These are phyloP conservation scores for Argentina silus DNA, from an alignment of 2,797 vertebrate genomes.

Conservation along the genomic window DNA sequence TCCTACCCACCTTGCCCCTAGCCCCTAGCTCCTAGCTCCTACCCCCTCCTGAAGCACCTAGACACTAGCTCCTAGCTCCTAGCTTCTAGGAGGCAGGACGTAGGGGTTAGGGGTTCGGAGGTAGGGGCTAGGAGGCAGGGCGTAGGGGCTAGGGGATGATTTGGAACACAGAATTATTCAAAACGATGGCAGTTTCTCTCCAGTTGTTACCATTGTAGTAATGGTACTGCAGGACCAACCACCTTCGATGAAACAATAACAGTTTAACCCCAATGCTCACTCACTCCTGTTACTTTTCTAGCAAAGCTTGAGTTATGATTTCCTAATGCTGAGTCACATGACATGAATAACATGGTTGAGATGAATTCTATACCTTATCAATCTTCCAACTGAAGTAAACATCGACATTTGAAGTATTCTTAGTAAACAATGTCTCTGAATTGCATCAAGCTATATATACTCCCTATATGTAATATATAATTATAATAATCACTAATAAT, in stretches of 20 bases:
- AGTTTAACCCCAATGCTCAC: not conserved
- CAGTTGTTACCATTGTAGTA: not conserved
- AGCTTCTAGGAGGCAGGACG: no score
- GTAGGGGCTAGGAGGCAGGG: no score
- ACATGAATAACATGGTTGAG: conserved; percentile 71
- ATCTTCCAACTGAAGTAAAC: no score
- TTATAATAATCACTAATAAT: no score
- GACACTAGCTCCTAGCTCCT: no score
- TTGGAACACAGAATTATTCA: conserved; percentile 11
- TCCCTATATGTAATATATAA: not conserved
- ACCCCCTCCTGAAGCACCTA: no score
- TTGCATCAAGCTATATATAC: not conserved
- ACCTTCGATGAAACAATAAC: not conserved
- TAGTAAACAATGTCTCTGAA: no score
- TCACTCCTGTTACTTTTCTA: not conserved
- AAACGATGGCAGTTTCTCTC: no score
- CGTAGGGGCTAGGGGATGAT: conserved; percentile 28
- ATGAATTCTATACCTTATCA: not conserved
- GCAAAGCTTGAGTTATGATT: conserved; percentile 38
- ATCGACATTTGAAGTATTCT: no score
- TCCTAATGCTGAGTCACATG: conserved; percentile 45
- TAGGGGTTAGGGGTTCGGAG: no score
- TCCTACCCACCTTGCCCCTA: no score
- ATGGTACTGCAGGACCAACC: not conserved
- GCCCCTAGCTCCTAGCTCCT: conserved; percentile 26